Percentiles rank a stretch among this genome's conserved stretches.
Evolutionary conservation across 2,113 vertebrate species (phyloP).

Genomic region (Lucifuga dentata): DNA sequence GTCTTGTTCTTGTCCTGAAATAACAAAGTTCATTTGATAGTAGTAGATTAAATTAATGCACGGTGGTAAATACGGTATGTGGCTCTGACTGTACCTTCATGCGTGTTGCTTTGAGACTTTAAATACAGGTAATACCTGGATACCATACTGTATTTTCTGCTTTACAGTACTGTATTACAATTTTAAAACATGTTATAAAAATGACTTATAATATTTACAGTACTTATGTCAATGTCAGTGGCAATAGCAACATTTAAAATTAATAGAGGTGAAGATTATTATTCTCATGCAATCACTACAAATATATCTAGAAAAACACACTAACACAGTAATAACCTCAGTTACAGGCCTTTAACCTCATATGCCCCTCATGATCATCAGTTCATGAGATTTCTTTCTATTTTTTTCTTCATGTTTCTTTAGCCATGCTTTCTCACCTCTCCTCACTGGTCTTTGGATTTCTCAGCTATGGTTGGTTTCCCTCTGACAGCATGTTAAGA

Average conservation of each 20-base stretch:
- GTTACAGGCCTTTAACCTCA: neutral
- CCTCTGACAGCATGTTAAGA: neutral
- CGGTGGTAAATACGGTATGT: conserved; percentile 23
- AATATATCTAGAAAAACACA: conserved; percentile 15
- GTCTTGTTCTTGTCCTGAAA: conserved; percentile 23
- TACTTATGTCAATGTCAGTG: conserved; percentile 5
- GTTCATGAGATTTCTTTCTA: neutral
- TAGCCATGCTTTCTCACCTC: conserved; percentile 1
- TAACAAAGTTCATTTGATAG: conserved; percentile 21
- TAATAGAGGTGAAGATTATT: neutral
- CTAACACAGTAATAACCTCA: conserved; percentile 54
- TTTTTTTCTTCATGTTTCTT: conserved; percentile 4
- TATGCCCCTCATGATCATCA: neutral
- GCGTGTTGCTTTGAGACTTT: conserved; percentile 40
- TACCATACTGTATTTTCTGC: neutral
- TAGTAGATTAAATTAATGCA: conserved; percentile 24
- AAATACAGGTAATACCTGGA: neutral
- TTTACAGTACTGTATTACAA: conserved; percentile 8
- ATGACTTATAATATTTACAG: too few relatives aligned
- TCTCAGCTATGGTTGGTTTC: conserved; percentile 4
- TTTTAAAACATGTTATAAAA: neutral
- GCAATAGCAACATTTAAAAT: conserved; percentile 16
- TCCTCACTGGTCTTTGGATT: conserved; percentile 15
- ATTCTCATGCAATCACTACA: neutral
- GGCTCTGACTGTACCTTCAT: conserved; percentile 28